Percentiles rank a stretch among this genome's conserved stretches.
Evolutionary conservation across 2,888 invertebrate genomes (phyloP).

Genomic region (Abrostola tripartita): DNA sequence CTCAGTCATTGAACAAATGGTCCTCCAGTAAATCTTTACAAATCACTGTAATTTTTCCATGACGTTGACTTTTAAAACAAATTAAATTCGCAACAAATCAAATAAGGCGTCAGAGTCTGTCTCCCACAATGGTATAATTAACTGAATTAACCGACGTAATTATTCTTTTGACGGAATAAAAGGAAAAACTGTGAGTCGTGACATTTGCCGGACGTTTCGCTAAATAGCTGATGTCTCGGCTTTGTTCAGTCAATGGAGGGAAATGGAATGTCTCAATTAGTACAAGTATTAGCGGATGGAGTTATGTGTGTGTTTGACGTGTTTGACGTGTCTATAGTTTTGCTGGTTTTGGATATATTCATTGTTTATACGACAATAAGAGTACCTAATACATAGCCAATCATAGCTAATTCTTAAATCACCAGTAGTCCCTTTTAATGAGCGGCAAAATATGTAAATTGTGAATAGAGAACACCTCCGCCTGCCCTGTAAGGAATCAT

Average conservation of each 20-base stretch:
- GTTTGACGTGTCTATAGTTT: background rate
- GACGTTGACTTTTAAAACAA: conserved; percentile 48
- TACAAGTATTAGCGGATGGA: background rate
- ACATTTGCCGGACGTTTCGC: conserved; percentile 41
- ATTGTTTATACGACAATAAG: background rate
- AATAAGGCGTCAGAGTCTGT: conserved; percentile 66
- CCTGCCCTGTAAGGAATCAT: no score
- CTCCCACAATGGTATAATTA: conserved; percentile 73
- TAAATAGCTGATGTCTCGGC: conserved; percentile 32
- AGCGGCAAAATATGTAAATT: no score
- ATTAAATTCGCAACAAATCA: conserved; percentile 69
- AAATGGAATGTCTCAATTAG: conserved; percentile 16
- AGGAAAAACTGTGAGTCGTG: conserved; percentile 42
- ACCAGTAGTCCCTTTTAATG: no score
- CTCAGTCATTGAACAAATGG: conserved; percentile 9
- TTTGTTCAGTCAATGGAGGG: conserved; percentile 21
- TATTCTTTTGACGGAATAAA: conserved; percentile 69
- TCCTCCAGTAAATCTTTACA: conserved; percentile 37
- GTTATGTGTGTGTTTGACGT: background rate
- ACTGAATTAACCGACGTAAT: conserved; percentile 79
- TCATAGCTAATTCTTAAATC: no score
- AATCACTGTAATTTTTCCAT: conserved; percentile 40
- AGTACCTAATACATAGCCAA: no score
- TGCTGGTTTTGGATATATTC: background rate
- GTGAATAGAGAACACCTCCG: no score